These are phyloP conservation scores for Mellilla xanthometata DNA, from an alignment of 2,888 invertebrate species.

Conservation along the genomic window DNA sequence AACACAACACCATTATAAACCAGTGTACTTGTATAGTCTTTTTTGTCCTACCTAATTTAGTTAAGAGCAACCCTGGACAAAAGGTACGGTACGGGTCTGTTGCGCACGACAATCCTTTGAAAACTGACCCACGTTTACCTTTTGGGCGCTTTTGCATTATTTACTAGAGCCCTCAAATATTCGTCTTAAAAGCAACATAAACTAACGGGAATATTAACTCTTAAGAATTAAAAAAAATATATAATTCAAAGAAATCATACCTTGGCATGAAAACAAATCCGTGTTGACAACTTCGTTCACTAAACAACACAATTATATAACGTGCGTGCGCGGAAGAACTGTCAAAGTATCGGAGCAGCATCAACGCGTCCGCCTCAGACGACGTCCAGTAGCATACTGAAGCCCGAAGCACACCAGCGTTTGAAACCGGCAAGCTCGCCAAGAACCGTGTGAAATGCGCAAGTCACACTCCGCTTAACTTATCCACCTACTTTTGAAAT, in stretches of 20 bases:
- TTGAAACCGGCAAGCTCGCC: constrained; percentile 52
- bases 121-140: constrained; percentile 30
- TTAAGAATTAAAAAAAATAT: neutral
- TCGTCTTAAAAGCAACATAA: constrained; percentile 5
- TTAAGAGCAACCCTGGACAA: constrained; percentile 31
- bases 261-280: constrained; percentile 22
- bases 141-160: constrained; percentile 31
- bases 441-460: constrained; percentile 75
- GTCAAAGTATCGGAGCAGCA: constrained; percentile 43
- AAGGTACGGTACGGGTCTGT: constrained; percentile 22
- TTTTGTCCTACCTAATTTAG: constrained; percentile 30
- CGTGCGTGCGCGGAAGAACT: constrained; percentile 61
- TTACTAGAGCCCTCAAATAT: constrained; percentile 26
- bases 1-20: too few species aligned
- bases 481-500: constrained; percentile 70
- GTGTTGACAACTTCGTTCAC: constrained; percentile 43
- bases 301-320: constrained; percentile 77
- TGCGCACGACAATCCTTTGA: constrained; percentile 32
- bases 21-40: too few species aligned
- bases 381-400: constrained; percentile 57
- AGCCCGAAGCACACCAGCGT: constrained; percentile 57
- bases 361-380: constrained; percentile 46
- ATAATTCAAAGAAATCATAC: constrained; percentile 24
- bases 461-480: constrained; percentile 73
- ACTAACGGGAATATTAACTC: too few species aligned